phyloP scores from a whole-genome alignment of 2,888 invertebrate species.

The Athalia cordata region DNA sequence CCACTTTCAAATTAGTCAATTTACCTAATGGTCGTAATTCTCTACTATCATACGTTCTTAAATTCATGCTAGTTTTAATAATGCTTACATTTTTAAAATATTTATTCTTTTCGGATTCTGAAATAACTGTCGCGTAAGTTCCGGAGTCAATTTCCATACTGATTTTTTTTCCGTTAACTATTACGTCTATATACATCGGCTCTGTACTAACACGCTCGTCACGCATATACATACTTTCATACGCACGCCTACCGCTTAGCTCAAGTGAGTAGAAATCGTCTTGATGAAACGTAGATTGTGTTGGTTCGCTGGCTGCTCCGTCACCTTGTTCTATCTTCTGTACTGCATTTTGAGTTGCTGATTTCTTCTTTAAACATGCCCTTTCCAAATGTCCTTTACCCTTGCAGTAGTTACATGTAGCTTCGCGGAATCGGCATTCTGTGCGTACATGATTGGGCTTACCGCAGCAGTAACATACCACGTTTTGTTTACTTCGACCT shows the following conservation, averaged over 20 bases:
- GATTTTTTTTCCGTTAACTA: slow-evolving; percentile 32
- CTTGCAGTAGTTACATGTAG: slow-evolving; percentile 39
- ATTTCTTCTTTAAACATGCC: slow-evolving; percentile 23
- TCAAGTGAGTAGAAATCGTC: neutral
- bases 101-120: neutral
- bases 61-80: too few relatives aligned
- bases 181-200: slow-evolving; percentile 10
- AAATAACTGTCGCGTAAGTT: neutral
- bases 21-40: too few relatives aligned
- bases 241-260: neutral
- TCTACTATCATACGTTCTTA: too few relatives aligned
- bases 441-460: slow-evolving; percentile 43
- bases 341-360: neutral
- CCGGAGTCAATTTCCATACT: slow-evolving; percentile 28
- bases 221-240: neutral
- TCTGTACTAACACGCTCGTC: neutral
- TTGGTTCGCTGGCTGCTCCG: neutral
- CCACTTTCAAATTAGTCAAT: neutral
- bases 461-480: slow-evolving; percentile 49
- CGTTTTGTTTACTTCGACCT: neutral
- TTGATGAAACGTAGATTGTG: too few relatives aligned
- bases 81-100: neutral
- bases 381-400: slow-evolving; percentile 40
- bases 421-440: slow-evolving; percentile 32
- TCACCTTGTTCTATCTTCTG: slow-evolving; percentile 6